A percentile compares a stretch with the other conserved stretches of the same genome.
Evolutionary conservation across 2,113 vertebrate genomes (phyloP).

Genomic region (Alethe castanea): DNA sequence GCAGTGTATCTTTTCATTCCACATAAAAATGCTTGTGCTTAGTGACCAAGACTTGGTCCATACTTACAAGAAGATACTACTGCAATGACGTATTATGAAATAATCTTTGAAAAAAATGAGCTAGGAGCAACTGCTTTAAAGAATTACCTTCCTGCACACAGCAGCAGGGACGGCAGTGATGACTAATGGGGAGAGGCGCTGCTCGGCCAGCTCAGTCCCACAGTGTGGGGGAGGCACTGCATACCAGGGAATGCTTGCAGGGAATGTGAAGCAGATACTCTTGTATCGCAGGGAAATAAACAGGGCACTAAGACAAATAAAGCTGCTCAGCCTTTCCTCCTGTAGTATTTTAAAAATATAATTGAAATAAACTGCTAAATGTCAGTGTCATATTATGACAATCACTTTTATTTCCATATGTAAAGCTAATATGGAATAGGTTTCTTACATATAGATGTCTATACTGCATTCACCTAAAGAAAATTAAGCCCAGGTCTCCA

Average conservation of each 20-base stretch:
- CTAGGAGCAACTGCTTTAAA: not conserved
- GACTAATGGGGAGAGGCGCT: not conserved
- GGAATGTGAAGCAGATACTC: not conserved
- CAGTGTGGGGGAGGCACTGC: not conserved
- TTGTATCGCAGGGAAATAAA: not conserved
- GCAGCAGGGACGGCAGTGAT: not conserved
- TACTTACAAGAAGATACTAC: not conserved
- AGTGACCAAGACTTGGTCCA: not conserved
- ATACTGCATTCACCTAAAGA: not conserved
- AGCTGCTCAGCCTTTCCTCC: not conserved
- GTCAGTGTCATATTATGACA: not conserved
- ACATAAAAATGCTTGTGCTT: not conserved
- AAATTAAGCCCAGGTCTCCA: not conserved
- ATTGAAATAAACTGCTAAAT: not conserved
- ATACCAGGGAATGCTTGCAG: not conserved
- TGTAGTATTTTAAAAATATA: not conserved
- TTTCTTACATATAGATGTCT: not conserved
- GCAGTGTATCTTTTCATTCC: not conserved
- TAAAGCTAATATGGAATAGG: not conserved
- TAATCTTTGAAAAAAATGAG: not conserved
- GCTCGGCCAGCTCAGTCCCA: not conserved
- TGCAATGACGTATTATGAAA: not conserved
- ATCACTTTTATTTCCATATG: not conserved
- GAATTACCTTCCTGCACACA: not conserved
- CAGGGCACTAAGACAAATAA: not conserved